phyloP scores from a whole-genome alignment of 2,888 invertebrate genomes.

The Stenurella melanura region DNA sequence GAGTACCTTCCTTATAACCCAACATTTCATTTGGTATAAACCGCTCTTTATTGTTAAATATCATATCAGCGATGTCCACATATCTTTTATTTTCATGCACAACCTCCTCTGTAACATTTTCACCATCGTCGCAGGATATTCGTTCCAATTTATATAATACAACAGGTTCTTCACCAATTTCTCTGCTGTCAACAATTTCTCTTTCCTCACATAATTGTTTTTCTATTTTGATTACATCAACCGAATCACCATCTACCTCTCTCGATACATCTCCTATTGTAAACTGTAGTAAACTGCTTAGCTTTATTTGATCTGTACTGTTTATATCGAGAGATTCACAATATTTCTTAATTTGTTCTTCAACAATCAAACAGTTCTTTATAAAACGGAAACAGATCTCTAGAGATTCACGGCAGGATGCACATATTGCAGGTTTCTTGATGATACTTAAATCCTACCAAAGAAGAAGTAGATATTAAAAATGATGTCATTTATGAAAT shows the following conservation, averaged over 20 bases:
- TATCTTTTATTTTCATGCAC: neutral
- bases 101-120: neutral
- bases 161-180: too few species aligned
- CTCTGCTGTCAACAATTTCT: neutral
- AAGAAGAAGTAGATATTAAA: neutral
- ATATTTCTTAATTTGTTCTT: neutral
- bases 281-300: neutral
- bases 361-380: neutral
- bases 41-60: neutral
- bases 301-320: neutral
- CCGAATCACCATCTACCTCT: neutral
- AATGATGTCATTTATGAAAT: too few species aligned
- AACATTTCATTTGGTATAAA: neutral
- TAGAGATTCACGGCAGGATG: neutral
- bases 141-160: too few species aligned
- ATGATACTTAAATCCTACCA: neutral
- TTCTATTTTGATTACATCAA: neutral
- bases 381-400: neutral
- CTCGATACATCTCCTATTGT: neutral
- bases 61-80: neutral
- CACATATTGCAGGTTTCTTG: neutral
- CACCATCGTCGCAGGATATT: too few species aligned
- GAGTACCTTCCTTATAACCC: neutral
- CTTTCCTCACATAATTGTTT: neutral
- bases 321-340: neutral